Base-by-base conservation (phyloP, 92 coral and sea anemone genomes). In the Phenganax marumi region DNA sequence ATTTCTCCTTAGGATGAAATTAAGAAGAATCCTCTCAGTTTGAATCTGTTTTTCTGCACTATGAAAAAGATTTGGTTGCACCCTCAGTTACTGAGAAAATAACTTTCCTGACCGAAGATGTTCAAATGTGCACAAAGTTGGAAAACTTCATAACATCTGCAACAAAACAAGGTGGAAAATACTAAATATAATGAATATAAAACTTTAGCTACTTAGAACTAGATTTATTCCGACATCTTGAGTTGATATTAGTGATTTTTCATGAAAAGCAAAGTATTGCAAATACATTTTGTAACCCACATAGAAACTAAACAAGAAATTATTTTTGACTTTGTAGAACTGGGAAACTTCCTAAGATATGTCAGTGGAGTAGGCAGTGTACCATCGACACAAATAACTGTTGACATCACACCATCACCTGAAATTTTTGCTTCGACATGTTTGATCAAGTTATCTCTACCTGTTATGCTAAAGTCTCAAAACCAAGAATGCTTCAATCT, bases 401-500 rank as follows among this genome's bases (percentile, higher is more conserved):
- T 84, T n/a, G 88, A 33, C 48, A 63, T 62, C 77, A 64, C 86
- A 49, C 43, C 43, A 63, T 75, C 58, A 22, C 46, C 47, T 16
- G 43, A 63, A 50, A 81, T 85, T 19, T 85, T 54, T 21, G 76
- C 76, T 3, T 71, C 76, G 0, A 71, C 76, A 6, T 71, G 76
- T 46, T 50, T 71, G 33, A 71, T 80, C 62, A 85, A 85, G 86
- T 19, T 85, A 79, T 79, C 80, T 50, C 70, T 85, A n/a, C 88
- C 88, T 26, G 50, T 46, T 0, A 50, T 60, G 43, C 64, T 84
- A 60, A 76, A 46, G 75, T 21, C 81, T 62, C 62, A 51, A 12
- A 61, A 79, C 57, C 86, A 84, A 79, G 87, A 84, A 13, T 62
- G 76, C 48, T 84, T 84, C 46, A 84, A 84, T 26, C 22, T 60